Evolutionary conservation across 2,113 vertebrate species (phyloP).

Genomic region (Origma solitaria): DNA sequence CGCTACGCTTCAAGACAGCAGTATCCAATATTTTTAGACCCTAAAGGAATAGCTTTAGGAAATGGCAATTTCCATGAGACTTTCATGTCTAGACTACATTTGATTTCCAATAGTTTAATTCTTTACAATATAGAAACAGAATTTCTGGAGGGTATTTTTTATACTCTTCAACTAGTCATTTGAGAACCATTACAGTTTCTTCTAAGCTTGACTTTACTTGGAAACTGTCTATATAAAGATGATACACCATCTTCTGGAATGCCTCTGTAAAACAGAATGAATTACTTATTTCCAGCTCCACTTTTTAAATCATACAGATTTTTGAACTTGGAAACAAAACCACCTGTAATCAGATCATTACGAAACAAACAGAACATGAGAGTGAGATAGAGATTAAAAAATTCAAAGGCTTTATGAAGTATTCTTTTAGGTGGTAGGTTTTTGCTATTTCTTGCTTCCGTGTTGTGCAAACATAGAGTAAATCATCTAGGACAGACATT

Average conservation of each 20-base stretch:
- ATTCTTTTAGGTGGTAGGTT: neutral
- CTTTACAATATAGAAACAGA: neutral
- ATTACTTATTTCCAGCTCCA: neutral
- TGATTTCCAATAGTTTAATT: conserved; percentile 11
- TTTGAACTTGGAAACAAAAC: neutral
- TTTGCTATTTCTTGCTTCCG: neutral
- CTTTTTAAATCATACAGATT: neutral
- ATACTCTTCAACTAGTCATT: neutral
- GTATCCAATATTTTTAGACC: neutral
- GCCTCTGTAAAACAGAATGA: neutral
- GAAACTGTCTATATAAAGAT: neutral
- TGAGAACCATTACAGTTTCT: conserved; percentile 1
- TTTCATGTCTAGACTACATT: neutral
- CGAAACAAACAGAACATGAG: neutral
- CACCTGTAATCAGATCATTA: neutral
- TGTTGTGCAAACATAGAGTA: neutral
- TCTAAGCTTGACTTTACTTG: neutral
- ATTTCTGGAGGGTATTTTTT: conserved; percentile 27
- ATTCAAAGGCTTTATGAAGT: neutral
- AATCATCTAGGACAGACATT: neutral
- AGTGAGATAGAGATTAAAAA: neutral
- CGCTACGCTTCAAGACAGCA: neutral
- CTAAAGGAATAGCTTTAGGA: neutral
- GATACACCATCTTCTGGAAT: neutral
- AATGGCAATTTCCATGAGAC: neutral